Percentiles rank a stretch among this genome's conserved stretches.
Conservation (phyloP, 2,113 vertebrate species). For the Pelodiscus sinensis region DNA sequence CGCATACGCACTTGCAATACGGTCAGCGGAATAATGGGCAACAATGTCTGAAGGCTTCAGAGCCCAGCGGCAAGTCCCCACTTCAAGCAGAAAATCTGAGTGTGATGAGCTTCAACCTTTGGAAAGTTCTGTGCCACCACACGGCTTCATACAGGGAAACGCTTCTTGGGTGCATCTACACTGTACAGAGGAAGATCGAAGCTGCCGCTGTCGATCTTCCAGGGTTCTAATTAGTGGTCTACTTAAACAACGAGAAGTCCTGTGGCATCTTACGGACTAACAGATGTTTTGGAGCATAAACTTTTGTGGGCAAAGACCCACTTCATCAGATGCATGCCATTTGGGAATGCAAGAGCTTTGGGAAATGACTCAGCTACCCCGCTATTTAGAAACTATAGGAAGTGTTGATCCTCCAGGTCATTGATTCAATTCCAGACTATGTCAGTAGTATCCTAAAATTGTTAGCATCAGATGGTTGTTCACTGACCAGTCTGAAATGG, state of each 20-base stretch:
- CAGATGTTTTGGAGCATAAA: too few species aligned
- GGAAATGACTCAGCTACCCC: neutral
- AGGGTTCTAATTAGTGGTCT: too few species aligned
- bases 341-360: too few species aligned
- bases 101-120: neutral
- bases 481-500: neutral
- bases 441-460: neutral
- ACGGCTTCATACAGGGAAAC: neutral
- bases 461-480: neutral
- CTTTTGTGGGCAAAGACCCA: too few species aligned
- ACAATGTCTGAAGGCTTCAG: neutral
- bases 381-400: neutral
- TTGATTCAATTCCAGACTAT: neutral
- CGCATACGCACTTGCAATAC: neutral
- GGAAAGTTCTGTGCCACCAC: neutral
- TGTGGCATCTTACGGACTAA: too few species aligned
- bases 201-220: too few species aligned
- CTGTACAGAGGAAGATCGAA: too few species aligned
- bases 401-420: neutral
- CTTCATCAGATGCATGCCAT: too few species aligned
- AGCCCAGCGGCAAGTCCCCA: neutral
- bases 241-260: too few species aligned
- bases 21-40: neutral
- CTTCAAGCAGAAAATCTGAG: neutral
- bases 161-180: neutral